Evolutionary conservation across 2,888 invertebrate species (phyloP), one percentile per base, ranked within the genome.

Genomic region (Yponomeuta sedellus): DNA sequence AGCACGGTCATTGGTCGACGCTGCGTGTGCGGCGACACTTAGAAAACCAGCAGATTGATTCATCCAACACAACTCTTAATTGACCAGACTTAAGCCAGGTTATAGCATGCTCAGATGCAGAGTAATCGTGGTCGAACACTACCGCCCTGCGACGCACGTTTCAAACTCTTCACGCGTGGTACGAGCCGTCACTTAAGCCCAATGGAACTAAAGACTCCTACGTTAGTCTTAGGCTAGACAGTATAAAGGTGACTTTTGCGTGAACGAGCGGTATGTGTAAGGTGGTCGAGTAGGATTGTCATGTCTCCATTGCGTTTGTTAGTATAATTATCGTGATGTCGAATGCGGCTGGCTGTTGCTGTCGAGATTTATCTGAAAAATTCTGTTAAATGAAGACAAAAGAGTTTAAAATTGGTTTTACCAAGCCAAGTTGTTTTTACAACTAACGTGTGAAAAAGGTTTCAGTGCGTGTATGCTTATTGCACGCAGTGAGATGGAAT

Each of bases 1-100:
- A 90, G 90, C 86, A 83, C 89, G 89, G 90, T 89, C 90, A 90
- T 89, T 89, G 90, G 88, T 89, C 88, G 88, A 77, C 72, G 73
- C 81, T 86, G 88, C 88, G 88, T 88, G 88, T 80, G 77, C 80
- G 78, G 79, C 79, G 79, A 79, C 76, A 75, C 82, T 85, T 79
- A 80, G 5, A 12, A 20, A 12, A 59, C 65, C 39, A 65, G 1
- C 40, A n/a, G 25, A 57, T 20, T n/a, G 11, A 20, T 20, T 20
- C 65, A 39, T 2, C 34, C 19, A 4, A 16, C 12, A 20, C 19
- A 25, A 39, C 34, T 16, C 56, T 57, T 28, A 56, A 22, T 5
- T 8, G n/a, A 10, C 10, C n/a, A 57, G 3, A 25, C 8, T 28
- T 64, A 64, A 64, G 25, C 10, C 16, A 40, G 0, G 11, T 12